These are phyloP conservation scores for Leptinotarsa undecemlineata DNA, from an alignment of 1,140 invertebrate species.

Conservation along the genomic window DNA sequence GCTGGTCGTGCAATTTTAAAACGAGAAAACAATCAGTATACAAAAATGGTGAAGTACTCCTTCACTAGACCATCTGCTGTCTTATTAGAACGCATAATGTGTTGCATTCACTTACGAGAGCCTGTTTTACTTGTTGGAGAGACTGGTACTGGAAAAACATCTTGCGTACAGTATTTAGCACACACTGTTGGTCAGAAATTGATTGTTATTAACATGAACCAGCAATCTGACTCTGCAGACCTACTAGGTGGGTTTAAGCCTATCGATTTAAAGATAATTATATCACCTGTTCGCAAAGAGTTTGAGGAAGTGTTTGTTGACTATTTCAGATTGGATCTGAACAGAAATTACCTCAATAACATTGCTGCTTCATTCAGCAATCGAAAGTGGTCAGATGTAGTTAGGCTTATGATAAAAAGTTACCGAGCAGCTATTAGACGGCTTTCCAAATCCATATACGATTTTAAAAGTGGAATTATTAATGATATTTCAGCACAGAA, in stretches of 20 bases:
- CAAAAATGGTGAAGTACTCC: slow-evolving; percentile 68
- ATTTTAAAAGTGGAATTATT: slow-evolving; percentile 31
- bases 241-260: slow-evolving; percentile 97
- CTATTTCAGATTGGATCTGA: slow-evolving; percentile 80
- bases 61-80: slow-evolving; percentile 78
- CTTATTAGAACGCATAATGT: slow-evolving; percentile 85
- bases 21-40: slow-evolving; percentile 52
- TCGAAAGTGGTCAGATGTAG: slow-evolving; percentile 72
- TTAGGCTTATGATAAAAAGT: slow-evolving; percentile 78
- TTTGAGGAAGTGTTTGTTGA: slow-evolving; percentile 83
- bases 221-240: slow-evolving; percentile 96
- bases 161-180: slow-evolving; percentile 92
- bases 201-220: slow-evolving; percentile 98
- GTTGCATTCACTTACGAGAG: slow-evolving; percentile 81
- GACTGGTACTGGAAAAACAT: slow-evolving; percentile 98
- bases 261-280: slow-evolving; percentile 84
- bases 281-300: slow-evolving; percentile 77
- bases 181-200: slow-evolving; percentile 81
- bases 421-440: slow-evolving; percentile 69
- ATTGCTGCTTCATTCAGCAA: slow-evolving; percentile 75
- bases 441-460: slow-evolving; percentile 19
- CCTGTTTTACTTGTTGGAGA: slow-evolving; percentile 96
- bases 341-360: slow-evolving; percentile 82
- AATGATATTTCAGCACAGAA: slow-evolving; percentile 35
- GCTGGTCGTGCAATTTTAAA: slow-evolving; percentile 44